phyloP scores from a whole-genome alignment of 2,113 vertebrate genomes.

The Poecilia latipinna region DNA sequence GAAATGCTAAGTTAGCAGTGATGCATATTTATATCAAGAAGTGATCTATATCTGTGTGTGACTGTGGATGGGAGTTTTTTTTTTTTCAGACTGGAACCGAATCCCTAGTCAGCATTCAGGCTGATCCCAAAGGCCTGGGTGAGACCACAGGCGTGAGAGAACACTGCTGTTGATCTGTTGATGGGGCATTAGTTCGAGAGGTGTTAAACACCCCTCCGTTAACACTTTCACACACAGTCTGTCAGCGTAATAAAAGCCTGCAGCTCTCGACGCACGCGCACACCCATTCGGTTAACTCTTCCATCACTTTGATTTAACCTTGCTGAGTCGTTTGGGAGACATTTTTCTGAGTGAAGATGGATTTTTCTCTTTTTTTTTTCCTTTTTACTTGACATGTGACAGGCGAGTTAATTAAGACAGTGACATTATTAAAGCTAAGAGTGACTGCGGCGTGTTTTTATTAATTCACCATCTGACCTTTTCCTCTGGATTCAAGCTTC shows the following conservation, averaged over 20 bases:
- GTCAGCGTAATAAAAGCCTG: conserved; percentile 50
- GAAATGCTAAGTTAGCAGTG: no score
- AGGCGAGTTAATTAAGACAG: conserved; percentile 71
- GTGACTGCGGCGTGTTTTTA: conserved; percentile 63
- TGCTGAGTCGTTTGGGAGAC: conserved; percentile 45
- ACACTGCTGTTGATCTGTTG: conserved; percentile 27
- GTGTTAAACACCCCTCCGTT: conserved; percentile 64
- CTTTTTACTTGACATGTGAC: conserved; percentile 46
- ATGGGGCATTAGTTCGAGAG: conserved; percentile 32
- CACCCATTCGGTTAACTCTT: conserved; percentile 35
- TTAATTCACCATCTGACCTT: conserved; percentile 73
- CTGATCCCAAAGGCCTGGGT: conserved; percentile 33
- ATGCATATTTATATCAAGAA: no score
- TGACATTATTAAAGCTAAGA: conserved; percentile 72
- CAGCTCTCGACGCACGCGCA: conserved; percentile 27
- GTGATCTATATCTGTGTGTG: conserved; percentile 6
- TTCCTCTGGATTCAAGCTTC: conserved; percentile 49
- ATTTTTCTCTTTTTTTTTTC: conserved; percentile 26
- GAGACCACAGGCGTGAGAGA: conserved; percentile 11
- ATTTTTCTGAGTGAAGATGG: conserved; percentile 38
- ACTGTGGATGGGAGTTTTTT: neutral
- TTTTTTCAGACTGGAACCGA: conserved; percentile 14
- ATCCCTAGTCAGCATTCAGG: neutral
- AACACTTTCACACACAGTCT: conserved; percentile 60
- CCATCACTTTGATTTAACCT: conserved; percentile 62